Conservation (phyloP, 2,797 vertebrate genomes). For the Neosalanx taihuensis region DNA sequence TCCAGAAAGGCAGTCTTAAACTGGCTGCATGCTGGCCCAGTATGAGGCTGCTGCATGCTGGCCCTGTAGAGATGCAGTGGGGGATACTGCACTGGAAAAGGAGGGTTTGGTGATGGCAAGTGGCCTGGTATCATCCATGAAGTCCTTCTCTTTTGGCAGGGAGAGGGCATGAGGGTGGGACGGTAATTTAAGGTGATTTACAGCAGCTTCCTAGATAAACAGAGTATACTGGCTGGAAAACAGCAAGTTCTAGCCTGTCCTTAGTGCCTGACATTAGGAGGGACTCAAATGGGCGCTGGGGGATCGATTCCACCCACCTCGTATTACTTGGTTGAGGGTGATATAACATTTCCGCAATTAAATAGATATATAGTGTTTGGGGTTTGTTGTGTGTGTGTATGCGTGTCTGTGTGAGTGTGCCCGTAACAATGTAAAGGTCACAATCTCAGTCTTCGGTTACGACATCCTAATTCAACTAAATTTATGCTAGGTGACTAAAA, state of each 20-base stretch:
- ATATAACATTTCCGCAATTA: slow-evolving; percentile 32
- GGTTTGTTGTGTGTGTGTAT: neutral
- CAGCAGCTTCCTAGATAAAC: slow-evolving; percentile 37
- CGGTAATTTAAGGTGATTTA: slow-evolving; percentile 43
- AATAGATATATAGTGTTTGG: slow-evolving; percentile 16
- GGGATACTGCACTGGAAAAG: neutral
- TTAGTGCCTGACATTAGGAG: slow-evolving; percentile 39
- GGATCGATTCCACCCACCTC: slow-evolving; percentile 44
- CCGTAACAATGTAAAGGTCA: neutral
- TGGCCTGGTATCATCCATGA: neutral
- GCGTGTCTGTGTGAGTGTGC: slow-evolving; percentile 9
- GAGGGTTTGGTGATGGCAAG: neutral
- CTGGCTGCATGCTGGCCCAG: slow-evolving; percentile 21
- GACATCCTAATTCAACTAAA: neutral
- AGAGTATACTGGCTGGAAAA: slow-evolving; percentile 49
- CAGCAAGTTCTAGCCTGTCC: slow-evolving; percentile 24
- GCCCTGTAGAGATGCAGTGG: slow-evolving; percentile 5
- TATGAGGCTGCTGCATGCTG: neutral
- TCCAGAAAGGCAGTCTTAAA: slow-evolving; percentile 39
- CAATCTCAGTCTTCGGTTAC: neutral
- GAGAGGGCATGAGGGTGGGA: slow-evolving; percentile 24
- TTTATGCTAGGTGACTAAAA: neutral
- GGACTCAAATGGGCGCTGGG: slow-evolving; percentile 35
- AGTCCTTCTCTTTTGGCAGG: slow-evolving; percentile 13
- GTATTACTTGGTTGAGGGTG: slow-evolving; percentile 32